phyloP scores from a whole-genome alignment of 2,113 vertebrate species.

The Psophia crepitans region DNA sequence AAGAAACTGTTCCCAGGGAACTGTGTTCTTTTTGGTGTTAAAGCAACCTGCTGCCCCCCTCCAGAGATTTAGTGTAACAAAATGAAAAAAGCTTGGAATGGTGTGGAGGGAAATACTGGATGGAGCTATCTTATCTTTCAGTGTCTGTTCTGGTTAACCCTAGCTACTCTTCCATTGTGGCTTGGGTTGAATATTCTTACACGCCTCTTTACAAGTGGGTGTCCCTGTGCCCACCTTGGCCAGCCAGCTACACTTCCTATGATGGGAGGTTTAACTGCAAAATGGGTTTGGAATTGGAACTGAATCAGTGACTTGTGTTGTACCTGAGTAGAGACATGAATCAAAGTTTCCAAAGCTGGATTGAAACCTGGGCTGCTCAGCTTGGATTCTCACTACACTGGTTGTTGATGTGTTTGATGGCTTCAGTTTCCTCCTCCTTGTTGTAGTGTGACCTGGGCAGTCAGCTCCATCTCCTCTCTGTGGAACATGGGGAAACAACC shows the following conservation, averaged over 20 bases:
- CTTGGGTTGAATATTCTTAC: not conserved
- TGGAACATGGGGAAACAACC: not conserved
- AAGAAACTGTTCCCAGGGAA: not conserved
- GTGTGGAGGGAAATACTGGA: not conserved
- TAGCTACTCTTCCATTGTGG: rapidly evolving
- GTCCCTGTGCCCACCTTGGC: not conserved
- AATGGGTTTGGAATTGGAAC: not conserved
- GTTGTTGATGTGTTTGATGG: not conserved
- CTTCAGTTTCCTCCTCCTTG: not conserved
- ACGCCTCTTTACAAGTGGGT: not conserved
- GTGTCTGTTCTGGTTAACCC: not conserved
- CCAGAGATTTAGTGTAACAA: not conserved
- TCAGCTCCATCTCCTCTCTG: not conserved
- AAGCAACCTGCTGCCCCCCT: not conserved
- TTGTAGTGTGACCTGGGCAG: not conserved
- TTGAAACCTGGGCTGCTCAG: not conserved
- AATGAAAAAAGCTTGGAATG: not conserved
- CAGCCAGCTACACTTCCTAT: not conserved
- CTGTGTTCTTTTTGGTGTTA: not conserved
- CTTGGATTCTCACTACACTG: rapidly evolving
- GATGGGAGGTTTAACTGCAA: not conserved
- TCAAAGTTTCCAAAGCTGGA: not conserved
- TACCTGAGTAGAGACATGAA: not conserved
- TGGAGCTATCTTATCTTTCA: not conserved
- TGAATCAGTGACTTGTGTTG: not conserved